phyloP scores from a whole-genome alignment of 2,113 vertebrate species.

The Ptyas mucosa region DNA sequence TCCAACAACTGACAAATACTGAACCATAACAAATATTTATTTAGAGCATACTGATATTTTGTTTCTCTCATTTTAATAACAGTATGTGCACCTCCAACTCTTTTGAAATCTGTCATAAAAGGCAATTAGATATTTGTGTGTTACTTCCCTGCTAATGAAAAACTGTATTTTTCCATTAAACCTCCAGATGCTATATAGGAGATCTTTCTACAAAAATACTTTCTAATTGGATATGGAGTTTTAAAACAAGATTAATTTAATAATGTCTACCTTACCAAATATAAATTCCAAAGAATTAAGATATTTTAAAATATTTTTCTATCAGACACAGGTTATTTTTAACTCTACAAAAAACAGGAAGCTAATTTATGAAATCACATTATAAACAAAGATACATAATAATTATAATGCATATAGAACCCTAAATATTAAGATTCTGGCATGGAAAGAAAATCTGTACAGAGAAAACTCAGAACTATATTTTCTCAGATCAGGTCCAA shows the following conservation, averaged over 20 bases:
- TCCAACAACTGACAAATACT: neutral
- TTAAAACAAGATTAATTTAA: neutral
- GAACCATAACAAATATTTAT: conserved; percentile 10
- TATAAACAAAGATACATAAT: neutral
- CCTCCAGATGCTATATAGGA: neutral
- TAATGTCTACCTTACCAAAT: neutral
- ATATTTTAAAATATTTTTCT: neutral
- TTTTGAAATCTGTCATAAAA: neutral
- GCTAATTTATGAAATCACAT: neutral
- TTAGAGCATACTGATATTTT: neutral
- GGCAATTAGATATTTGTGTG: neutral
- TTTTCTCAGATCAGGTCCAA: neutral
- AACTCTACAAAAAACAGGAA: neutral
- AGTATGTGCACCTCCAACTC: neutral
- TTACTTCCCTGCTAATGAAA: neutral
- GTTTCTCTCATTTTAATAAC: neutral
- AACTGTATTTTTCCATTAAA: neutral
- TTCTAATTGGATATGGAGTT: neutral
- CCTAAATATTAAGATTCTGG: neutral
- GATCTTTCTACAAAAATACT: neutral
- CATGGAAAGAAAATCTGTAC: neutral
- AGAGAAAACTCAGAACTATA: neutral
- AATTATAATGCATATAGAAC: neutral
- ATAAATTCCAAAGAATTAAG: neutral
- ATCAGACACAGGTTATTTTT: neutral